A percentile compares a stretch with the other conserved stretches of the same genome.
Evolutionary conservation across 2,888 invertebrate species (phyloP).

Genomic region (Opisthograptis luteolata): DNA sequence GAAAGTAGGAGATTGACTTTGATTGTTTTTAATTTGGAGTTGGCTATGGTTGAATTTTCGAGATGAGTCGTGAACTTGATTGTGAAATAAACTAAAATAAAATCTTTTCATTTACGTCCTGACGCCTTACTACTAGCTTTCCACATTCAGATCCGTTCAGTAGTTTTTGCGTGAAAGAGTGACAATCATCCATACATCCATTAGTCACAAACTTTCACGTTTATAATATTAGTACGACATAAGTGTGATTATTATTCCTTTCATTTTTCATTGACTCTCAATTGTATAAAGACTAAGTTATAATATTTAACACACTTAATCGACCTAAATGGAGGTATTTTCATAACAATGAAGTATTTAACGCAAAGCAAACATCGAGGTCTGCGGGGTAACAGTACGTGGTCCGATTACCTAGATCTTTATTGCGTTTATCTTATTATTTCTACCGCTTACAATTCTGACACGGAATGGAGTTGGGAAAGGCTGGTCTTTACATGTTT

Average conservation of each 20-base stretch:
- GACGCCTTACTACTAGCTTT: too few species aligned
- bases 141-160: too few species aligned
- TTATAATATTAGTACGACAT: too few species aligned
- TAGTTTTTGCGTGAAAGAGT: too few species aligned
- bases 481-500: not conserved
- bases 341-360: conserved; percentile 18
- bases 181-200: too few species aligned
- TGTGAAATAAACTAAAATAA: too few species aligned
- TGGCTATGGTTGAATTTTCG: too few species aligned
- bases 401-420: conserved; percentile 23
- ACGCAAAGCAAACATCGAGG: conserved; percentile 17
- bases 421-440: conserved; percentile 11
- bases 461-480: conserved; percentile 3
- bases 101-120: too few species aligned
- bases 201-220: too few species aligned
- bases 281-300: not conserved
- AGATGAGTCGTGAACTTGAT: too few species aligned
- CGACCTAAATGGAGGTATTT: conserved; percentile 5
- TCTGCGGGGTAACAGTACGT: conserved; percentile 22
- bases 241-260: too few species aligned
- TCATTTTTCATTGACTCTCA: too few species aligned
- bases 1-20: not conserved
- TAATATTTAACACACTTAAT: not conserved
- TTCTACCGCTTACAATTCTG: conserved; percentile 6
- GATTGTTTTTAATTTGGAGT: not conserved